These are phyloP conservation scores for Agrotis puta DNA, from an alignment of 2,888 invertebrate species.

Conservation along the genomic window DNA sequence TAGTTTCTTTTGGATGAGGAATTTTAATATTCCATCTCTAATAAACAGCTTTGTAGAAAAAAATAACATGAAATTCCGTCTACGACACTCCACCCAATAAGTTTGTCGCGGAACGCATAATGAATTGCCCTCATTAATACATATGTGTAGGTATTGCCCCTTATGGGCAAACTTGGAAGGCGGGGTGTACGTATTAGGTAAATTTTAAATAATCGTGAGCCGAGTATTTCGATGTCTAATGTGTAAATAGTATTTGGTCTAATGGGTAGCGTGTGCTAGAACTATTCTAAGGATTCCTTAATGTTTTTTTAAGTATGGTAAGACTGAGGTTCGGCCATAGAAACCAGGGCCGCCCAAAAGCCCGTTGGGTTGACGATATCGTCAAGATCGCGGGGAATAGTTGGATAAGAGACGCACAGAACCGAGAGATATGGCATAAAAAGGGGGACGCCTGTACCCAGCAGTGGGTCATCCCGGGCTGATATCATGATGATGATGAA, in stretches of 20 bases:
- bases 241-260: constrained; percentile 36
- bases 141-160: constrained; percentile 36
- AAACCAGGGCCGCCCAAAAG: no score
- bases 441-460: no score
- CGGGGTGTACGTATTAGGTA: constrained; percentile 46
- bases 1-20: not conserved
- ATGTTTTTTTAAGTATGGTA: not conserved
- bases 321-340: no score
- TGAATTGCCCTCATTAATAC: constrained; percentile 61
- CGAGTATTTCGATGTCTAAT: constrained; percentile 27
- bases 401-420: no score
- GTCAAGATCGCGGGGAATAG: no score
- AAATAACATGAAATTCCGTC: constrained; percentile 26
- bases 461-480: no score
- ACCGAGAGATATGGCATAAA: no score
- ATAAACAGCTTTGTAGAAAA: constrained; percentile 9
- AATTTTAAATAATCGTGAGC: constrained; percentile 56
- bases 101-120: constrained; percentile 54
- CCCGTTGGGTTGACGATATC: no score
- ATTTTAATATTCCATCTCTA: not conserved
- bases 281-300: not conserved
- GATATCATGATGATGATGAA: no score
- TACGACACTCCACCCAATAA: constrained; percentile 57
- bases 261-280: constrained; percentile 27
- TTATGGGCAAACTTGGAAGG: constrained; percentile 58